These are phyloP conservation scores for Lasioglossum marginatum DNA, from an alignment of 2,888 invertebrate genomes.

Conservation along the genomic window DNA sequence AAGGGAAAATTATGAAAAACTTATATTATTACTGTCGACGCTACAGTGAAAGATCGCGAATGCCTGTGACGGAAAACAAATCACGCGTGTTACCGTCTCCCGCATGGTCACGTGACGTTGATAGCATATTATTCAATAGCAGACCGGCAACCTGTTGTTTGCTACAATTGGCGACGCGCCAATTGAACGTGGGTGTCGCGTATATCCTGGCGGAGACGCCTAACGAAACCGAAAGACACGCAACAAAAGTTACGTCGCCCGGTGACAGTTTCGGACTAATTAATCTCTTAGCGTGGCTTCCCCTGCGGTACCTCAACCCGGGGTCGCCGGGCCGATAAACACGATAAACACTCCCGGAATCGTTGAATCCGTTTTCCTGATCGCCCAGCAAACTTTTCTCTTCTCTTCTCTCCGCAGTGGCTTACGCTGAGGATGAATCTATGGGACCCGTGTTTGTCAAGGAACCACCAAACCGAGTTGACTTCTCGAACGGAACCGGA, in stretches of 20 bases:
- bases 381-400: background rate
- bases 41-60: background rate
- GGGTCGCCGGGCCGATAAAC: background rate
- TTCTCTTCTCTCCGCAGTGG: conserved; percentile 60
- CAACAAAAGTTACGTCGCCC: conserved; percentile 48
- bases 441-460: conserved; percentile 96
- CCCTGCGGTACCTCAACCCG: background rate
- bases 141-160: conserved; percentile 74
- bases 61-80: conserved; percentile 68
- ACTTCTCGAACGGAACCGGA: conserved; percentile 97
- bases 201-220: conserved; percentile 74
- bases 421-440: conserved; percentile 89
- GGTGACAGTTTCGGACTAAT: conserved; percentile 46
- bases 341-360: background rate
- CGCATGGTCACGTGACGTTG: conserved; percentile 69
- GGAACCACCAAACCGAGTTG: conserved; percentile 95
- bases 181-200: conserved; percentile 76
- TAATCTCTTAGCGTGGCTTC: conserved; percentile 24
- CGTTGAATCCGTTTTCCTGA: background rate
- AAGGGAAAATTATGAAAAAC: no score
- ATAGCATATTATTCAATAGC: conserved; percentile 75
- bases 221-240: conserved; percentile 66
- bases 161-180: conserved; percentile 73
- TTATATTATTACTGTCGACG: background rate
- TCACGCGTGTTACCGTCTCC: conserved; percentile 70